phyloP scores from a whole-genome alignment of 2,888 invertebrate species.

The Zygogramma bicolorata region DNA sequence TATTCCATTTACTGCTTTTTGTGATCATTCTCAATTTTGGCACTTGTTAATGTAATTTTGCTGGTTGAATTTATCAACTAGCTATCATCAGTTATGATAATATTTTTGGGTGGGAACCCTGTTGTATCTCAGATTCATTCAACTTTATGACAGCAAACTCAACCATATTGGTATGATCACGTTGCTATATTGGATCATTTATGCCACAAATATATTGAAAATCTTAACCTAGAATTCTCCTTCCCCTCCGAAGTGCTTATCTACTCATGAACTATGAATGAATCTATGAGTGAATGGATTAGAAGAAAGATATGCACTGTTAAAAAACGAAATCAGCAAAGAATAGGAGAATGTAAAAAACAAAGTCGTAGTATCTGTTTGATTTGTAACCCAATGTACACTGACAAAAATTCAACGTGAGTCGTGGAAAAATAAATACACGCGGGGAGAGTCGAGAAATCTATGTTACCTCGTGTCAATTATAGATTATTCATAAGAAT shows the following conservation, averaged over 20 bases:
- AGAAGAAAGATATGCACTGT: constrained; percentile 32
- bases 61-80: too few species aligned
- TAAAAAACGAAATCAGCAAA: background rate
- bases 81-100: too few species aligned
- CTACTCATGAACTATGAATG: constrained; percentile 25
- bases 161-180: background rate
- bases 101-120: too few species aligned
- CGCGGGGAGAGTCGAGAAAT: too few species aligned
- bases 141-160: too few species aligned
- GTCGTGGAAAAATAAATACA: background rate
- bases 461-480: too few species aligned
- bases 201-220: constrained; percentile 12
- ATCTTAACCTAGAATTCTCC: constrained; percentile 24
- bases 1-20: too few species aligned
- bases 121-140: too few species aligned
- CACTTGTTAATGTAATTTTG: too few species aligned
- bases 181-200: constrained; percentile 10
- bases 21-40: too few species aligned
- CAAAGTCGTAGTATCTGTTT: background rate
- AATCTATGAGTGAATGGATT: constrained; percentile 26
- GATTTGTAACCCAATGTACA: background rate
- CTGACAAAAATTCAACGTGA: too few species aligned
- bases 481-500: too few species aligned
- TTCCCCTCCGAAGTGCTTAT: constrained; percentile 34
- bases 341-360: background rate